Base-by-base conservation (phyloP, 2,113 vertebrate genomes). In the Neolamprologus longior region DNA sequence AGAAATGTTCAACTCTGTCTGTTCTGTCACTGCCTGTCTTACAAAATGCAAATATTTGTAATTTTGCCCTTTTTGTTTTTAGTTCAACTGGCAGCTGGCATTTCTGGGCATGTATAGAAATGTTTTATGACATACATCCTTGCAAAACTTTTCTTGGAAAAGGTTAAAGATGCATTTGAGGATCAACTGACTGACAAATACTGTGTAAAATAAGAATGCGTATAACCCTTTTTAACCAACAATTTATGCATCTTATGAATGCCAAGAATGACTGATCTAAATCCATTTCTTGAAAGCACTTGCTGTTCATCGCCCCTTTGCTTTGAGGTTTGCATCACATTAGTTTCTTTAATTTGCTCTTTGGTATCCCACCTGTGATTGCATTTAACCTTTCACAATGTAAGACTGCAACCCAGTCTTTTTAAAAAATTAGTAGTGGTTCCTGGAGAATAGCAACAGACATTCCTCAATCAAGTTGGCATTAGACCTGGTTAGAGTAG, bases 1-100 rank as follows among this genome's bases (percentile, higher is more conserved):
- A 28, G 15, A 17, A 5, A 47, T n/a, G 13, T 50, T 50, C 26
- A 50, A 19, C 0, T 78, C 45, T 47, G 21, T 47, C 71, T 50
- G 9, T 52, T 78, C 15, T 78, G 45, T 78, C 71, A 78, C 26
- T 31, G 15, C 9, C 10, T 50, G 73, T 52, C 42, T 78, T 31
- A 50, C 71, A 78, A n/a, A 50, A 78, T 85, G 47, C 82, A 81
- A 61, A 83, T 40, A 42, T 83, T 53, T 90, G 14, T 78, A 9
- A 28, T 82, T 84, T 55, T 90, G 86, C 66, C 89, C 85, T 91
- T 92, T 92, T 93, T 85, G 76, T 24, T 40, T 81, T 79, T 35
- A 9, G 5, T 63, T 52, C 7, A 73, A 50, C 83, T 45, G 90
- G 57, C 88, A 90, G 85, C 61, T 90, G 90, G 88, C 85, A 91